phyloP scores from a whole-genome alignment of 2,888 invertebrate species.

The Metopia argyrocephala region DNA sequence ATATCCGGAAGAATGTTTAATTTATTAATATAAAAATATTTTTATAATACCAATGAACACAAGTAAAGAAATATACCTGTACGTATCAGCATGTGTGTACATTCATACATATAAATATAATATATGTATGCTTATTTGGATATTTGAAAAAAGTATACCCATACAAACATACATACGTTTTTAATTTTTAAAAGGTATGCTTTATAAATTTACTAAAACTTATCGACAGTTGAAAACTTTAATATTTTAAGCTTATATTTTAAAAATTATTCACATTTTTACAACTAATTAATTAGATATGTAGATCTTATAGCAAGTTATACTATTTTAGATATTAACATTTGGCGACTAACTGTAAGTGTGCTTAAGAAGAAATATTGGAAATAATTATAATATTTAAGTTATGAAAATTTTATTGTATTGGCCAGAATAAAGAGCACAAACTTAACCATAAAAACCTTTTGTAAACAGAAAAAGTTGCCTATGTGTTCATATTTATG shows the following conservation, averaged over 20 bases:
- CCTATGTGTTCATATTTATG: neutral
- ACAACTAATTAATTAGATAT: neutral
- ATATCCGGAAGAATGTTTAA: slow-evolving; percentile 53
- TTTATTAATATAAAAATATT: slow-evolving; percentile 3
- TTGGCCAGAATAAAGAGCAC: neutral
- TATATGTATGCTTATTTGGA: slow-evolving; percentile 15
- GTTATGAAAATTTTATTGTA: neutral
- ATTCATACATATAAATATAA: neutral
- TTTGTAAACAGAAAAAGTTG: slow-evolving; percentile 1
- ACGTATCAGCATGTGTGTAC: neutral
- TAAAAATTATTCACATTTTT: too few relatives aligned
- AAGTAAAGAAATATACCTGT: neutral
- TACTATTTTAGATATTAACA: neutral
- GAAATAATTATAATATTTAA: neutral
- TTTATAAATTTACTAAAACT: neutral
- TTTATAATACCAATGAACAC: neutral
- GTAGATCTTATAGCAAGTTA: neutral
- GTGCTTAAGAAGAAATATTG: neutral
- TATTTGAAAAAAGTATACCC: neutral
- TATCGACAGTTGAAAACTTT: neutral
- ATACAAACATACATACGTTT: too few relatives aligned
- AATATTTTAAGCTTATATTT: neutral
- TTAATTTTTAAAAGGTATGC: slow-evolving; percentile 5
- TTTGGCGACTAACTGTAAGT: neutral
- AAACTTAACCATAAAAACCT: slow-evolving; percentile 61